phyloP scores from a whole-genome alignment of 2,113 vertebrate species.

The Mesitornis unicolor region DNA sequence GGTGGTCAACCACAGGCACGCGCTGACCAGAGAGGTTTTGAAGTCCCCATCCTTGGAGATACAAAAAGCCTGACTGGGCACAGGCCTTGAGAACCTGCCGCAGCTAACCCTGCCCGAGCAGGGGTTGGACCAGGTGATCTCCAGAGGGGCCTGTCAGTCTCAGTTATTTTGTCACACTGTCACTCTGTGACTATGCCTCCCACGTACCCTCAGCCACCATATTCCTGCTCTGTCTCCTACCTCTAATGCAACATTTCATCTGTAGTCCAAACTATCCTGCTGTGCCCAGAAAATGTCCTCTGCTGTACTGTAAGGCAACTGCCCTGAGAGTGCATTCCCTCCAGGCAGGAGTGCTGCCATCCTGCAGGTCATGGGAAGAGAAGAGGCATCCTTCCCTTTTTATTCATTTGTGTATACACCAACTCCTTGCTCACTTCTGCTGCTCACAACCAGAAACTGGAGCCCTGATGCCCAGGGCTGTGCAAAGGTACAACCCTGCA shows the following conservation, averaged over 20 bases:
- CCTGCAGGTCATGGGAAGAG: neutral
- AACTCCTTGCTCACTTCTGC: neutral
- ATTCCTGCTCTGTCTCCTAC: neutral
- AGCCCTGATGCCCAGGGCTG: neutral
- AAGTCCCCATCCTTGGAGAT: neutral
- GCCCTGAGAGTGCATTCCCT: fast-evolving
- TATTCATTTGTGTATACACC: neutral
- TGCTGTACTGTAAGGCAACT: neutral
- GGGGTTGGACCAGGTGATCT: neutral
- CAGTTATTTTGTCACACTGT: neutral
- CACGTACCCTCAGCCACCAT: neutral
- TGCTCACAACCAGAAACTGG: neutral
- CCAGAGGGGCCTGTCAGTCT: neutral
- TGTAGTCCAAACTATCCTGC: neutral
- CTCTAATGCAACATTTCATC: neutral
- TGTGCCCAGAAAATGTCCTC: neutral
- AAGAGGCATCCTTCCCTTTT: neutral
- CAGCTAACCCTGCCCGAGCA: neutral
- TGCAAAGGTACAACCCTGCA: neutral
- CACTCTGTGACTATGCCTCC: neutral
- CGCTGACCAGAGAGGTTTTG: neutral
- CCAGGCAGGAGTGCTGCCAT: neutral
- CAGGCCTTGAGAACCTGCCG: neutral
- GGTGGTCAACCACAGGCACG: neutral
- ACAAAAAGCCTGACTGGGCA: neutral